Evolutionary conservation across 2,888 invertebrate species (phyloP).

Genomic region (Anagyrus pseudococci): DNA sequence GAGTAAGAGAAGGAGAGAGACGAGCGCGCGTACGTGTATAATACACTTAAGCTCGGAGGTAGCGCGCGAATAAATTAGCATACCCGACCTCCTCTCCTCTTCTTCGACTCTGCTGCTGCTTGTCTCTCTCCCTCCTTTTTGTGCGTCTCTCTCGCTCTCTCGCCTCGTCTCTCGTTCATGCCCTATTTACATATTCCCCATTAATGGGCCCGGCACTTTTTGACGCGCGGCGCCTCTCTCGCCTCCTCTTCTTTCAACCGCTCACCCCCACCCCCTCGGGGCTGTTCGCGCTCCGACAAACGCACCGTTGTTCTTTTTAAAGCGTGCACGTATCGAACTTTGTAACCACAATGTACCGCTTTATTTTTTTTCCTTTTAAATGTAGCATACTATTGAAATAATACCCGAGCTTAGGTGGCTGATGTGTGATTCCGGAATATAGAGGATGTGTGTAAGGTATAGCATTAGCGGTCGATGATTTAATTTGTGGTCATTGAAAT

Average conservation of each 20-base stretch:
- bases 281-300: slow-evolving; percentile 6
- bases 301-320: slow-evolving; percentile 15
- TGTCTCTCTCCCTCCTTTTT: slow-evolving; percentile 1
- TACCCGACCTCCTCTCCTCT: slow-evolving; percentile 1
- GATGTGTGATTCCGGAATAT: too few relatives aligned
- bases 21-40: slow-evolving; percentile 22
- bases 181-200: slow-evolving; percentile 34
- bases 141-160: background rate
- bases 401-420: too few relatives aligned
- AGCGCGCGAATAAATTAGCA: slow-evolving; percentile 30
- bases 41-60: slow-evolving; percentile 20
- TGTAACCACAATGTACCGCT: too few relatives aligned
- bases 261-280: too few relatives aligned
- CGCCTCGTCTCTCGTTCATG: slow-evolving; percentile 5
- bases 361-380: too few relatives aligned
- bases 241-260: background rate
- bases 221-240: slow-evolving; percentile 27
- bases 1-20: slow-evolving; percentile 8
- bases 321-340: too few relatives aligned
- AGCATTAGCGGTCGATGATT: too few relatives aligned
- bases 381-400: too few relatives aligned
- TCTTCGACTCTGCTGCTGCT: slow-evolving; percentile 1
- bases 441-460: too few relatives aligned
- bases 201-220: slow-evolving; percentile 29
- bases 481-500: too few relatives aligned